phyloP scores from a whole-genome alignment of 2,113 vertebrate genomes.

The Sinocyclocheilus anshuiensis region DNA sequence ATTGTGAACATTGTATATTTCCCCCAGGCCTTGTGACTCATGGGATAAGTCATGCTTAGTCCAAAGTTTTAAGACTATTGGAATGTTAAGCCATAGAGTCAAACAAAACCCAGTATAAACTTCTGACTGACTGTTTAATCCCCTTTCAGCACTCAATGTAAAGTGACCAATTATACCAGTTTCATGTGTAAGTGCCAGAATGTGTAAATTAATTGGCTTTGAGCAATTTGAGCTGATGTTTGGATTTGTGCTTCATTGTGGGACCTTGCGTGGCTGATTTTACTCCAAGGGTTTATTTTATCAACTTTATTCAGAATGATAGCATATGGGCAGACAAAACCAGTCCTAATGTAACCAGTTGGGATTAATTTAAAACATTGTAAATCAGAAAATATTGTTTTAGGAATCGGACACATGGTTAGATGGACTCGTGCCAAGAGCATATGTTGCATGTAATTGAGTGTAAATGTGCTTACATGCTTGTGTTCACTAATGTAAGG shows the following conservation, averaged over 20 bases:
- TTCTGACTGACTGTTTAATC: slow-evolving; percentile 18
- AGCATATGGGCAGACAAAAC: not conserved
- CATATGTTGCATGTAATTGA: slow-evolving; percentile 14
- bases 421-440: not conserved
- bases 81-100: slow-evolving; percentile 18
- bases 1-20: not conserved
- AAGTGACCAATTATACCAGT: slow-evolving; percentile 11
- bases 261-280: not conserved
- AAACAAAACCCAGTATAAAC: not conserved
- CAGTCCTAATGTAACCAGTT: not conserved
- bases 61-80: not conserved
- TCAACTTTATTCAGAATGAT: slow-evolving; percentile 1
- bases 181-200: not conserved
- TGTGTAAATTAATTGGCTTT: not conserved
- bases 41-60: not conserved
- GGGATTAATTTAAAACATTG: not conserved
- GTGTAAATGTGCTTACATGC: slow-evolving; percentile 14
- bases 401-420: not conserved
- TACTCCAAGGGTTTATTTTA: not conserved
- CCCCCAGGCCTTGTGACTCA: not conserved
- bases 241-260: not conserved
- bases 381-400: not conserved
- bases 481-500: not conserved
- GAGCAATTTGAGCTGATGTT: not conserved
- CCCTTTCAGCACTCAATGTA: slow-evolving; percentile 7